Conservation (phyloP, 1,140 invertebrate species). For the Eupristina koningsbergeri region DNA sequence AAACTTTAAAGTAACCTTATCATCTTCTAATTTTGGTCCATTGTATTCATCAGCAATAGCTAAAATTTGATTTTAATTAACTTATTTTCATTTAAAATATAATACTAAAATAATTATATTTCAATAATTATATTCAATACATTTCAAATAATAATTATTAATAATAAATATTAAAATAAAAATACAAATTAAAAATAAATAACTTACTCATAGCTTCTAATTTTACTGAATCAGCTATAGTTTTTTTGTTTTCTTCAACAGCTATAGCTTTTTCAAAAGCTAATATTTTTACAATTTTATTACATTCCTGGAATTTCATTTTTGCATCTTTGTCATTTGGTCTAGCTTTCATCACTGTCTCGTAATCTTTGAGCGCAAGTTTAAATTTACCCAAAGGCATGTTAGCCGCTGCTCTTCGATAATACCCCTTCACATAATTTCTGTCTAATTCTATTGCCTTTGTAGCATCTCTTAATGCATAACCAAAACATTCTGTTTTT, state of each 20-base stretch:
- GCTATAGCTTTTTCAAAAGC: constrained; percentile 98
- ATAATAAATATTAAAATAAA: background rate
- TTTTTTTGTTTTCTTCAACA: constrained; percentile 90
- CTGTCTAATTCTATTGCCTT: constrained; percentile 92
- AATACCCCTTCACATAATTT: constrained; percentile 94
- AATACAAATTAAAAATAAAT: constrained; percentile 18
- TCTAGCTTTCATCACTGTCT: constrained; percentile 91
- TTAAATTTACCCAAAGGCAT: constrained; percentile 99
- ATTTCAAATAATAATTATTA: background rate
- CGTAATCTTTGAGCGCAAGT: constrained; percentile 95
- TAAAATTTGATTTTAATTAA: constrained; percentile 72
- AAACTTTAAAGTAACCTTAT: constrained; percentile 88
- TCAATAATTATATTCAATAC: background rate
- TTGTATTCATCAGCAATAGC: constrained; percentile 95
- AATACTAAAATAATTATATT: constrained; percentile 25
- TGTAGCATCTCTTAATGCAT: constrained; percentile 92
- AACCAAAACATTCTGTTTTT: constrained; percentile 93
- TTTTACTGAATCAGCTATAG: constrained; percentile 89
- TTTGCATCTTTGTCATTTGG: constrained; percentile 96
- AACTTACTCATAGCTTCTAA: constrained; percentile 91
- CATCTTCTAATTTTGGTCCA: constrained; percentile 92
- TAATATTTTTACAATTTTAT: constrained; percentile 94
- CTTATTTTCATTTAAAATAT: too few species aligned
- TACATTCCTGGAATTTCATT: constrained; percentile 94
- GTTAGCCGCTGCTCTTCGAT: constrained; percentile 94